Evolutionary conservation across 2,797 vertebrate species (phyloP), one percentile per base, ranked within the genome.

Genomic region (Oophaga sylvatica): DNA sequence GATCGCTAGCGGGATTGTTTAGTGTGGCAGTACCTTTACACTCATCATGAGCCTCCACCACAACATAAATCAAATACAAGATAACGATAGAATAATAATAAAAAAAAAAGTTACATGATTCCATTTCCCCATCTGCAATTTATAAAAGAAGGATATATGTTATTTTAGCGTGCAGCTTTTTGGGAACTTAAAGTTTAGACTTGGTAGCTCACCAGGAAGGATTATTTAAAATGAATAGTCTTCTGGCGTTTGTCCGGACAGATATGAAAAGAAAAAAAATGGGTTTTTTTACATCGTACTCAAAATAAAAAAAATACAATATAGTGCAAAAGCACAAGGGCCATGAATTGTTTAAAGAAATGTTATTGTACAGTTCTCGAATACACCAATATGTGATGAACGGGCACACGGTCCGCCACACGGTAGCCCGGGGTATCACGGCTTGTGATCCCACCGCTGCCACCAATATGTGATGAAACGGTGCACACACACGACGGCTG

Each of bases 61-160:
- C 60, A 67, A 67, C 65, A 81, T 65, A 81, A 81, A 81, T 81
- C 80, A 65, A 41, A 26, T n/a, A 67, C 57, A 62, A 35, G 29
- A 80, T 80, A 80, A 59, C 26, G 17, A 17, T 80, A 11, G 11
- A 59, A 79, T 35, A 35, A 35, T 5, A 80, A 80, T 16, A 48
- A 31, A 63, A 45, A n/a, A 80, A 6, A 22, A n/a, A n/a, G 63
- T 41, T 45, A 81, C 62, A 67, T 67, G 35, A 81, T 67, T 65
- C 29, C 29, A 20, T 60, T 80, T 31, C 19, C 78, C 78, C 31
- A 26, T 15, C 5, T 41, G 63, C 20, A 67, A 65, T 26, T 65
- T 81, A n/a, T 65, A 41, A n/a, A 9, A 67, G 63, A 81, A 67
- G 67, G 41, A 65, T 81, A 81, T 45, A 67, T 81, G 22, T 81